Conservation (phyloP, 1,140 invertebrate genomes). For the Leptestheria dahalacensis region DNA sequence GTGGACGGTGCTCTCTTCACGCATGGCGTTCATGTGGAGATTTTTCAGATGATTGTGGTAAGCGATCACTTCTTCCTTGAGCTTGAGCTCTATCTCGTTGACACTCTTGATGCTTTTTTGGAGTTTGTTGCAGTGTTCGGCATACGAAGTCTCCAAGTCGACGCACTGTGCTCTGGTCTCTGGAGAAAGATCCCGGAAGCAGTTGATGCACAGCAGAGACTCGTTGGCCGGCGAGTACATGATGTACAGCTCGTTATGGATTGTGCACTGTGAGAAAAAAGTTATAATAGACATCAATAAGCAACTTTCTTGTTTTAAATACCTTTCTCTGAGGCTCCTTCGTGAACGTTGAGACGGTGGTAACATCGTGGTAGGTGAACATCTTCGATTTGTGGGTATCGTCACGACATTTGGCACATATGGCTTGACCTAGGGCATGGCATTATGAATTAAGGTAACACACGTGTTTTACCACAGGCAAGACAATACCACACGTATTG, state of each 20-base stretch:
- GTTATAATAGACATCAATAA: neutral
- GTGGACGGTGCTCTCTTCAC: slow-evolving; percentile 14
- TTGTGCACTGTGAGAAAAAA: slow-evolving; percentile 34
- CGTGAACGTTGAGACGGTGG: slow-evolving; percentile 50
- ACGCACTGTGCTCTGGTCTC: slow-evolving; percentile 48
- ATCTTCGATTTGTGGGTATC: slow-evolving; percentile 55
- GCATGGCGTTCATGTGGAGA: slow-evolving; percentile 14
- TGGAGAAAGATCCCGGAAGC: slow-evolving; percentile 46
- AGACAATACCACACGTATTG: slow-evolving; percentile 43
- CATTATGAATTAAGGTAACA: slow-evolving; percentile 15
- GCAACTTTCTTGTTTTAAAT: slow-evolving; percentile 6
- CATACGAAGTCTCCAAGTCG: slow-evolving; percentile 54
- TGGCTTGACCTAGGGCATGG: slow-evolving; percentile 41
- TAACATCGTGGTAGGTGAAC: slow-evolving; percentile 53
- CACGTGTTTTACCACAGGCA: neutral
- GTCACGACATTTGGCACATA: slow-evolving; percentile 49
- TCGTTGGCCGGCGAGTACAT: slow-evolving; percentile 52
- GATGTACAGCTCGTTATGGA: slow-evolving; percentile 51
- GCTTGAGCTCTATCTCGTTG: slow-evolving; percentile 6
- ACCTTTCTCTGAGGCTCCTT: slow-evolving; percentile 45
- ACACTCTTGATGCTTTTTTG: slow-evolving; percentile 34
- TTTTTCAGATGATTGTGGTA: slow-evolving; percentile 11
- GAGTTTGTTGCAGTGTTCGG: slow-evolving; percentile 46
- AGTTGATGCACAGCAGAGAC: slow-evolving; percentile 51
- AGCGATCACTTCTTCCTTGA: slow-evolving; percentile 10